These are phyloP conservation scores for Hemicentrotus pulcherrimus DNA, from an alignment of 35 echinoderm and acorn worm genomes.

Conservation along the genomic window DNA sequence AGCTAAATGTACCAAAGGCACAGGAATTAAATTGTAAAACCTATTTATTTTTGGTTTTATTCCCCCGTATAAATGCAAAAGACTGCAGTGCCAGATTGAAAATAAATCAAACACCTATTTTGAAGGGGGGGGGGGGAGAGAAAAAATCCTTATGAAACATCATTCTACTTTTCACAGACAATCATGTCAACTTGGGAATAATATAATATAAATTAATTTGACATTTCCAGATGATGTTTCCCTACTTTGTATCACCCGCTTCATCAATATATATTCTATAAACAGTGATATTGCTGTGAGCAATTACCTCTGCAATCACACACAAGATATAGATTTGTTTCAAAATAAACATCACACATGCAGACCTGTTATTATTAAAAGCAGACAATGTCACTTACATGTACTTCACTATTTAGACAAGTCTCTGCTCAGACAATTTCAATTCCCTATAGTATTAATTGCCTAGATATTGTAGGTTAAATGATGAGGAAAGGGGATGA, in stretches of 20 bases:
- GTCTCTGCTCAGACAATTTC: not conserved
- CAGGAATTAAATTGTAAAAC: too few relatives aligned
- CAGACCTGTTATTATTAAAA: not conserved
- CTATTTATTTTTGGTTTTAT: too few relatives aligned
- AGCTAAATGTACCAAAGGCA: too few relatives aligned
- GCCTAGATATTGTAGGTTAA: not conserved
- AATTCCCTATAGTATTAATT: not conserved
- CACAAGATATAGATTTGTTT: not conserved
- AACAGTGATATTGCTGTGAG: not conserved
- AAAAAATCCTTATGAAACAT: not conserved
- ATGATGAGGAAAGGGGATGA: not conserved
- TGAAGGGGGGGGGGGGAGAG: too few relatives aligned
- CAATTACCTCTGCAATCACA: not conserved
- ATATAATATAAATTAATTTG: too few relatives aligned
- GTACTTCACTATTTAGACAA: not conserved
- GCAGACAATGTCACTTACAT: not conserved
- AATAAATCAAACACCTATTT: too few relatives aligned
- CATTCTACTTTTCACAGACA: not conserved
- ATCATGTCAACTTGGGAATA: not conserved
- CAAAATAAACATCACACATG: not conserved
- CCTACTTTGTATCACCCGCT: not conserved
- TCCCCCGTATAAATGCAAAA: too few relatives aligned
- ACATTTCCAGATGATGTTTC: not conserved
- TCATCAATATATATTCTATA: too few relatives aligned
- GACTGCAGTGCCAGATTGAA: too few relatives aligned